Conservation (phyloP, 2,113 vertebrate genomes). For the Rousettus leschenaultii region DNA sequence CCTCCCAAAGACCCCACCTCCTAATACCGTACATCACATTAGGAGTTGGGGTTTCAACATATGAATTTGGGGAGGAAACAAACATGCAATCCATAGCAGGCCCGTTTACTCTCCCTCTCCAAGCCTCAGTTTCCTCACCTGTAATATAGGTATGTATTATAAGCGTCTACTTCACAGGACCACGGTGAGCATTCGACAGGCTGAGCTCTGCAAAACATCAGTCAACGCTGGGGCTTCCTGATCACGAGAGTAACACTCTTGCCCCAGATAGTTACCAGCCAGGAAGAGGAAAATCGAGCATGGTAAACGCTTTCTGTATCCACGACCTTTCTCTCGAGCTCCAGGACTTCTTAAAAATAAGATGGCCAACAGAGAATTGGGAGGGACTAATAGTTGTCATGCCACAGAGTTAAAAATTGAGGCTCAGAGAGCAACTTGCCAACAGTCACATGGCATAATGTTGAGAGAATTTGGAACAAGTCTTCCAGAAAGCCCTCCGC, state of each 20-base stretch:
- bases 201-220: not conserved
- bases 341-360: not conserved
- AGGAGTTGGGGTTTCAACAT: not conserved
- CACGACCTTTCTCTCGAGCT: not conserved
- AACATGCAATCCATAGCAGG: not conserved
- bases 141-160: accelerated
- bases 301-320: no score
- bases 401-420: not conserved
- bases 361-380: not conserved
- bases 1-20: not conserved
- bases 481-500: accelerated
- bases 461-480: not conserved
- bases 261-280: not conserved
- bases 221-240: accelerated
- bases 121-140: not conserved
- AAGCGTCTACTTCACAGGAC: accelerated
- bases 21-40: not conserved
- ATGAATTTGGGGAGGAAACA: no score
- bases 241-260: accelerated
- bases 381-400: no score
- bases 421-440: not conserved
- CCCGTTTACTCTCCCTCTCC: no score
- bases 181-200: accelerated
- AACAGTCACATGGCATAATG: not conserved
- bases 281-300: no score